Evolutionary conservation across 2,888 invertebrate genomes (phyloP), one percentile per base, ranked within the genome.

Genomic region (Sisyra nigra): DNA sequence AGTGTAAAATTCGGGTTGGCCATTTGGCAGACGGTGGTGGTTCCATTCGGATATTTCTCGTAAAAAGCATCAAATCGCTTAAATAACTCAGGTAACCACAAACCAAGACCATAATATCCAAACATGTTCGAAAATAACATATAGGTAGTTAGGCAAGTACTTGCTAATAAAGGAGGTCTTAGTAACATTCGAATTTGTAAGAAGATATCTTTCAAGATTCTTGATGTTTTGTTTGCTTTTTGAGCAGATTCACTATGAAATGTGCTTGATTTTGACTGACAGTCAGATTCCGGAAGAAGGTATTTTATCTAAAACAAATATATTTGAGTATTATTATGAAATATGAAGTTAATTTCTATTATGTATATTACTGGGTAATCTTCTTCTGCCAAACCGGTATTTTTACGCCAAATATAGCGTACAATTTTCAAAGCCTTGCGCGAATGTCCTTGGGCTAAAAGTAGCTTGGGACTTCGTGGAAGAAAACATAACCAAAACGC

Each of bases 391-490:
- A 57, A 56, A 2, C 71, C 67, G 33, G 66, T 63, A 51, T 79
- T 79, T 1, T 52, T 55, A 2, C 68, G 62, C 51, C 72, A 84
- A 47, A 85, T 76, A 3, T 54, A 55, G 43, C 66, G 65, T 30
- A 87, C 55, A 19, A 79, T 68, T 33, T 57, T 50, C 39, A 85
- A 54, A 1, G 83, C 77, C 34, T 68, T 67, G 0, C 72, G 67
- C 1, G 67, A 59, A 43, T 67, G 61, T 0, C 79, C 77, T 42
- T 71, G 72, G 1, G 77, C 71, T 32, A 76, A 66, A 34, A 78
- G 62, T 57, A 78, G 88, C 59, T 84, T 83, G 0, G 88, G 87
- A 48, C 82, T 87, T 56, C 88, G 88, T 0, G 86, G 84, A 10
- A 78, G 67, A 36, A 66, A 64, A 6, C 67, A 55, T 10, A 79